Percentiles rank a stretch among this genome's conserved stretches.
These are phyloP conservation scores for Pegoplata infirma DNA, from an alignment of 2,888 invertebrate species.

Conservation along the genomic window DNA sequence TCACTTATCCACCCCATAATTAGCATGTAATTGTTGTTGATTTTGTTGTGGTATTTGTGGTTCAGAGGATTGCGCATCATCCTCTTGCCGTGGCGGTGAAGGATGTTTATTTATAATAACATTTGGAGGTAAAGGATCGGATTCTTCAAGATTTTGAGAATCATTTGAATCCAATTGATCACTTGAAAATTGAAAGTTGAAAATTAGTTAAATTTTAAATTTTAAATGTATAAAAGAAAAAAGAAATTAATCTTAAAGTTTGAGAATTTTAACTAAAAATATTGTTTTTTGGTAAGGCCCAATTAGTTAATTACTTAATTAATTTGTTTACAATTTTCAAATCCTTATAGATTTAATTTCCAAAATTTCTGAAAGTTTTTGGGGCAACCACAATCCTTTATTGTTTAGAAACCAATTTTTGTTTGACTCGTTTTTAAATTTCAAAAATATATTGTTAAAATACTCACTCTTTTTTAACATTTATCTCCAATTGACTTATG, in stretches of 20 bases:
- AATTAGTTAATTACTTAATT: too few species aligned
- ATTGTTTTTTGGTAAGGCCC: too few species aligned
- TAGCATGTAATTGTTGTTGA: constrained; percentile 68
- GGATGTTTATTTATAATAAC: constrained; percentile 74
- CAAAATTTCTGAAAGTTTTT: too few species aligned
- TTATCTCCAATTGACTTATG: constrained; percentile 74
- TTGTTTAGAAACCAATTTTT: background rate
- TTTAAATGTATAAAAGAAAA: background rate
- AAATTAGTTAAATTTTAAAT: background rate
- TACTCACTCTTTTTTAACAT: constrained; percentile 76
- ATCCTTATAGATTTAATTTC: too few species aligned
- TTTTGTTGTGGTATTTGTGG: constrained; percentile 47
- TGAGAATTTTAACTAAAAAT: too few species aligned
- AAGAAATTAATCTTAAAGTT: background rate
- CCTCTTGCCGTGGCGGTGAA: constrained; percentile 68
- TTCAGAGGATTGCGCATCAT: constrained; percentile 19
- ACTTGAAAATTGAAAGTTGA: constrained; percentile 8
- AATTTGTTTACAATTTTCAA: too few species aligned
- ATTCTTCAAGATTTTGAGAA: constrained; percentile 64
- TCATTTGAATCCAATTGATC: constrained; percentile 60
- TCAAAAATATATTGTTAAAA: background rate
- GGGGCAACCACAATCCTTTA: too few species aligned
- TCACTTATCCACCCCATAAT: constrained; percentile 74
- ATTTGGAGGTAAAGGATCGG: constrained; percentile 63
- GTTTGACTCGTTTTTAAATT: background rate